These are phyloP conservation scores for Calyptommatus sinebrachiatus DNA, from an alignment of 2,113 vertebrate species.

Conservation along the genomic window DNA sequence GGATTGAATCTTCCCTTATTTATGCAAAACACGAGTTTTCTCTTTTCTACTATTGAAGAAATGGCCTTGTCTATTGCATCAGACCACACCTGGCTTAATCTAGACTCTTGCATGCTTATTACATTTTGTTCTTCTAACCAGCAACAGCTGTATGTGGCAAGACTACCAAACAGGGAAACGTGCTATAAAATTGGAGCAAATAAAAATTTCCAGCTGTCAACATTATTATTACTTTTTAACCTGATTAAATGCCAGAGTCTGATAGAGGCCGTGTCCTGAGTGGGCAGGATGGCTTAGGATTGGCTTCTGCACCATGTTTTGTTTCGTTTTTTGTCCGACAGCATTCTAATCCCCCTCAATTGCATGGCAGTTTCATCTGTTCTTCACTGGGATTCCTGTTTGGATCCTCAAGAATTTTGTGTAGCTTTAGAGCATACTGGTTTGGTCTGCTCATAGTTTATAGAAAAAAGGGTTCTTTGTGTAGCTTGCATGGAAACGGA, in stretches of 20 bases:
- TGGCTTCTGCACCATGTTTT: background rate
- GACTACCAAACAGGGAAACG: background rate
- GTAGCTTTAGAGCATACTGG: no score
- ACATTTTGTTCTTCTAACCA: background rate
- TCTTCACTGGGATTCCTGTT: no score
- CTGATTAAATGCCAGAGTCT: background rate
- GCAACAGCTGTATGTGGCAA: background rate
- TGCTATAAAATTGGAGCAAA: background rate
- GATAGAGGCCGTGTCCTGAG: background rate
- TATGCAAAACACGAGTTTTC: constrained; percentile 1
- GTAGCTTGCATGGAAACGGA: no score
- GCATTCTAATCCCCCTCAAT: no score
- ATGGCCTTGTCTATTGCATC: background rate
- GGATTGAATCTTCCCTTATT: background rate
- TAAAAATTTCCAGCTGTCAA: no score
- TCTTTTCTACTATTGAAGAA: background rate
- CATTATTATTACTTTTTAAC: background rate
- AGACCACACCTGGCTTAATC: background rate
- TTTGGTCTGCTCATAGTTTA: no score
- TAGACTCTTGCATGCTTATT: background rate
- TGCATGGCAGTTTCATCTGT: no score
- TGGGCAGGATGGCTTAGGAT: background rate
- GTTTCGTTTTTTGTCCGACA: no score
- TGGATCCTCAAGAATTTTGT: no score
- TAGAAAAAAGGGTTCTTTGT: no score